phyloP scores from a whole-genome alignment of 2,797 vertebrate species.

The Masticophis lateralis region DNA sequence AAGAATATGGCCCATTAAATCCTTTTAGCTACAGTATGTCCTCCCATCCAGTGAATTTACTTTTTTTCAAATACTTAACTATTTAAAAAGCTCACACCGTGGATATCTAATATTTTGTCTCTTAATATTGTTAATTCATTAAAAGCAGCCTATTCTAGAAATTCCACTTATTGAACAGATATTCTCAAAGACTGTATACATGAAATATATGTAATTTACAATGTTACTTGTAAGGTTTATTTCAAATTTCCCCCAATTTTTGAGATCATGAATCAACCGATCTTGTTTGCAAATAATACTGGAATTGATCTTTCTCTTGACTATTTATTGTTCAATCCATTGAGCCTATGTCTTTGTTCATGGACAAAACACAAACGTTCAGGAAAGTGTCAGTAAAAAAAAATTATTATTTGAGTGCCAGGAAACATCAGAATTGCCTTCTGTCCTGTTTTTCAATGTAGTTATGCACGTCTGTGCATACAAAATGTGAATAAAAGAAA shows the following conservation, averaged over 20 bases:
- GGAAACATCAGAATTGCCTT: neutral
- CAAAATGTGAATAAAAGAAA: neutral
- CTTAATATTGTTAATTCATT: neutral
- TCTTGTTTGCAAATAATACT: neutral
- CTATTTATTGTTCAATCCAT: neutral
- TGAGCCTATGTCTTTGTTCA: neutral
- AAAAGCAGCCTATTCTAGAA: neutral
- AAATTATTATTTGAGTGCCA: neutral
- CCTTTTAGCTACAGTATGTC: neutral
- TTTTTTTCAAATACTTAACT: neutral
- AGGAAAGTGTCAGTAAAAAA: neutral
- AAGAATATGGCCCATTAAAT: neutral
- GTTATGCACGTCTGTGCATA: neutral
- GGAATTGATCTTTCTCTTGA: neutral
- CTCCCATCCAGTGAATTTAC: neutral
- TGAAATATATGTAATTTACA: neutral
- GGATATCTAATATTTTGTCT: neutral
- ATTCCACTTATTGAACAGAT: neutral
- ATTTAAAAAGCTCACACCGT: neutral
- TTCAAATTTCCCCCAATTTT: neutral
- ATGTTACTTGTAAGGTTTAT: neutral
- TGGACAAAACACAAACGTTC: neutral
- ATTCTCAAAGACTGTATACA: neutral
- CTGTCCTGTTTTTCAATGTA: neutral
- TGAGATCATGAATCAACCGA: neutral